A percentile compares a stretch with the other conserved stretches of the same genome.
These are phyloP conservation scores for Psylliodes chrysocephalus DNA, from an alignment of 2,888 invertebrate genomes.

Conservation along the genomic window DNA sequence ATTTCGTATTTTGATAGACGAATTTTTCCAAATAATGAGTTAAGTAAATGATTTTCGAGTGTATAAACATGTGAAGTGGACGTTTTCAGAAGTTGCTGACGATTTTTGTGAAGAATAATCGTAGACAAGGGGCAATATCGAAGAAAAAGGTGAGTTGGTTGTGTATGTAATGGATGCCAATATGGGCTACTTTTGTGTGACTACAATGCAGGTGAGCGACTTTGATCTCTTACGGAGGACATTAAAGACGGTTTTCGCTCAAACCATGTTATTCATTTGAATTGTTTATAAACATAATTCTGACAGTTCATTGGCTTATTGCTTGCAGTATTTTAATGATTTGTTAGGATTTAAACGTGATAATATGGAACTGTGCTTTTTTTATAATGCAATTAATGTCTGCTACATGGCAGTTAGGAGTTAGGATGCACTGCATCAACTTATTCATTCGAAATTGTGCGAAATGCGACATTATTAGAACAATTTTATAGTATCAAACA, in stretches of 20 bases:
- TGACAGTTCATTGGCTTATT: constrained; percentile 21
- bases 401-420: not conserved
- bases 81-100: constrained; percentile 2
- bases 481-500: no score
- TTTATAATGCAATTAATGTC: not conserved
- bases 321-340: constrained; percentile 11
- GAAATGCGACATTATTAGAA: no score
- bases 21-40: constrained; percentile 37
- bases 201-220: constrained; percentile 58
- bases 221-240: constrained; percentile 61
- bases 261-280: constrained; percentile 40
- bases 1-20: constrained; percentile 39
- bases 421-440: no score
- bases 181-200: constrained; percentile 64
- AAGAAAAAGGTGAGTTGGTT: constrained; percentile 57
- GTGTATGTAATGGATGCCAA: constrained; percentile 60
- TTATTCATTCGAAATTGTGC: no score
- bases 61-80: constrained; percentile 29
- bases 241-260: constrained; percentile 63
- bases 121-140: constrained; percentile 1
- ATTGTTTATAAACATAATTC: constrained; percentile 52
- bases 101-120: constrained; percentile 9
- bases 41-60: constrained; percentile 28
- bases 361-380: not conserved
- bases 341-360: not conserved